Base-by-base conservation (phyloP, 2,888 invertebrate genomes). In the Smittia sp. region DNA sequence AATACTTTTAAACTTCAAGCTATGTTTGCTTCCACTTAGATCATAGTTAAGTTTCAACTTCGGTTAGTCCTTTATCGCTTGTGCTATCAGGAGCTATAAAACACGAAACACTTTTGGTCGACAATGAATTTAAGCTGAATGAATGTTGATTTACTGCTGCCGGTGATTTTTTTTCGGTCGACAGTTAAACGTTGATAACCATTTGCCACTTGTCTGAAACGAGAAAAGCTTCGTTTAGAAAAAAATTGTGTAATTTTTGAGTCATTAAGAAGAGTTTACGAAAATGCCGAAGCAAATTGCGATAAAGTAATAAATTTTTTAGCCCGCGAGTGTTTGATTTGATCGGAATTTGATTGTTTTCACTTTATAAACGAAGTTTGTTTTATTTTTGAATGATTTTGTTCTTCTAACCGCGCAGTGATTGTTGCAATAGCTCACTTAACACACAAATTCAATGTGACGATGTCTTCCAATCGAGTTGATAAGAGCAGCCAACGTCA, bases 151-250 rank as follows among this genome's bases (percentile, higher is more conserved):
- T 58, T 20, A 20, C 18, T 58, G 22, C 58, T 58, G 13, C 3
- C 58, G 58, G 22, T 3, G 9, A 3, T 7, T 58, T 13, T 22
- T 58, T 58, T 58, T n/a, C 46, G 11, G 11, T n/a, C 15, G 46
- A 11, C 58, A 18, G 58, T 58, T 13, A 58, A 22, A 58, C 15
- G 13, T 46, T 58, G 58, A 58, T 58, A 58, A 58, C 58, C 58
- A 22, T 58, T 58, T 4, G 58, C 22, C 58, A 58, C 58, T 58
- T 58, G 58, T 22, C 58, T 58, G 22, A 22, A 58, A 58, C 3
- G n/a, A 58, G 58, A 58, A 18, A 58, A 58, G 22, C 3, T 3
- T 20, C n/a, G 58, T 58, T 58, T 38, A 38, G 11, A 9, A 11
- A 58, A 7, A 58, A 58, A 58, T 18, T 58, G 7, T 18, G 58